A percentile compares a stretch with the other conserved stretches of the same genome.
These are phyloP conservation scores for Rhagoletis zephyria DNA, from an alignment of 1,140 invertebrate species.

Conservation along the genomic window DNA sequence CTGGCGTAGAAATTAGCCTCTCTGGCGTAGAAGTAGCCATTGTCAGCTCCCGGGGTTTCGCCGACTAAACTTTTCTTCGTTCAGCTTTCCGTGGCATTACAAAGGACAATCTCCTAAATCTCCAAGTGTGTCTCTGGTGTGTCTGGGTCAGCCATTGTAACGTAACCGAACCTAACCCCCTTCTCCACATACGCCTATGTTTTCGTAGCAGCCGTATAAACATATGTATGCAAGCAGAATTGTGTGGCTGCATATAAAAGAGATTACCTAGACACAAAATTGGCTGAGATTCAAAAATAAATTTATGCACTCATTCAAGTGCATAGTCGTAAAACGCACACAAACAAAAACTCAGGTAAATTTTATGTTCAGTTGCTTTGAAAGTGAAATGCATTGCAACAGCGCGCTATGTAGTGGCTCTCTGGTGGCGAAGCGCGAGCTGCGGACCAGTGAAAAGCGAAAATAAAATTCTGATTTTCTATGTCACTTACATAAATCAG, in stretches of 20 bases:
- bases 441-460: background rate
- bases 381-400: slow-evolving; percentile 21
- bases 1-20: too few relatives aligned
- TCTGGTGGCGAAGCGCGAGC: background rate
- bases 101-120: too few relatives aligned
- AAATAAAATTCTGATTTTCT: background rate
- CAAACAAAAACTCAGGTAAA: background rate
- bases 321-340: too few relatives aligned
- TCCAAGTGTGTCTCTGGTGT: too few relatives aligned
- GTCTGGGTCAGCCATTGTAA: background rate
- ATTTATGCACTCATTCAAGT: too few relatives aligned
- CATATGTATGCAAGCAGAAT: background rate
- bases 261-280: slow-evolving; percentile 11
- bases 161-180: background rate
- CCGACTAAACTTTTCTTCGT: too few relatives aligned
- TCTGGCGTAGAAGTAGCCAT: too few relatives aligned
- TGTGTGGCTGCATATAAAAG: background rate
- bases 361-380: background rate
- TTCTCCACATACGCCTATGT: background rate
- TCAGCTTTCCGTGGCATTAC: too few relatives aligned
- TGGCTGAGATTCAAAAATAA: slow-evolving; percentile 36
- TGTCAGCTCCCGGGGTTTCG: too few relatives aligned
- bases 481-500: slow-evolving; percentile 18
- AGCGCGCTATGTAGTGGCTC: background rate
- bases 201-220: background rate